A percentile compares a stretch with the other conserved stretches of the same genome.
Conservation (phyloP, 2,113 vertebrate genomes). For the Grus americana region DNA sequence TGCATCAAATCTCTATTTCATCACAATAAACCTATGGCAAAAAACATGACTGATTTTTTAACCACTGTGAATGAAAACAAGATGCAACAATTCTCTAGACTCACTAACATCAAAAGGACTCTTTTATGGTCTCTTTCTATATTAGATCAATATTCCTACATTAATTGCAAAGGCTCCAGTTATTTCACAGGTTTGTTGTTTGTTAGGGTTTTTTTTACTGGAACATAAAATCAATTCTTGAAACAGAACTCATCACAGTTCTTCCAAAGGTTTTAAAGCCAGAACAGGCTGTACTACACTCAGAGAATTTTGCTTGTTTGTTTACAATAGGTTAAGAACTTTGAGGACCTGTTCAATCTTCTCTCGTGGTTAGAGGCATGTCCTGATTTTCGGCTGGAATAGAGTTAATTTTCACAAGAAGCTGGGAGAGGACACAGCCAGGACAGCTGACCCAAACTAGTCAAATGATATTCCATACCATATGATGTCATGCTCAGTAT, state of each 20-base stretch:
- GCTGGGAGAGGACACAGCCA: no score
- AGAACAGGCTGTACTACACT: background rate
- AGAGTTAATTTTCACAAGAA: no score
- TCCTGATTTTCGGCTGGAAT: no score
- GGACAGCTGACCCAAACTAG: no score
- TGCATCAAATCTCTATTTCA: background rate
- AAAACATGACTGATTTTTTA: background rate
- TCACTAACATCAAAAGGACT: background rate
- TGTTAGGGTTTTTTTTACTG: background rate
- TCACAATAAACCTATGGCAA: background rate
- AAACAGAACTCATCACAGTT: background rate
- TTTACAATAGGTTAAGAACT: background rate
- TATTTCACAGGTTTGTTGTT: background rate
- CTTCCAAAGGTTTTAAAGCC: background rate
- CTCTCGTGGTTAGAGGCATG: background rate
- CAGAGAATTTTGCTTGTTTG: background rate
- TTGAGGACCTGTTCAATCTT: background rate
- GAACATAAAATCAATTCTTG: background rate
- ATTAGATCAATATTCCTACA: background rate
- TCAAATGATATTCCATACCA: no score
- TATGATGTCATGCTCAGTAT: no score
- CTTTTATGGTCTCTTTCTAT: background rate
- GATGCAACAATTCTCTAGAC: background rate
- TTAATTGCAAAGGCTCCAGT: background rate
- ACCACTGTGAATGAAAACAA: slow-evolving; percentile 8